Conservation (phyloP, 2,797 vertebrate species). For the Acanthiza pusilla region DNA sequence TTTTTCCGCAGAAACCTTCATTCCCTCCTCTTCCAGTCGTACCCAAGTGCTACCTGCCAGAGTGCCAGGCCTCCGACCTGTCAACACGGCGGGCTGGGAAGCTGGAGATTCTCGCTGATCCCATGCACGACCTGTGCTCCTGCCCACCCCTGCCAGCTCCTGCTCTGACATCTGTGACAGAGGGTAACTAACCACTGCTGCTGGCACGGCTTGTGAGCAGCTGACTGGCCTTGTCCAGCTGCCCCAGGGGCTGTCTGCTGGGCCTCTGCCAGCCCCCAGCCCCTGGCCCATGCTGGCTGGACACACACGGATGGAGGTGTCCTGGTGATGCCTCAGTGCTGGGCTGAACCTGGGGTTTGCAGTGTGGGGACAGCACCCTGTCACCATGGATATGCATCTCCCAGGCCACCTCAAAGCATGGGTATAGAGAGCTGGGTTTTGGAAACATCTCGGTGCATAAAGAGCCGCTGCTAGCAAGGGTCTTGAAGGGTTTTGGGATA, state of each 20-base stretch:
- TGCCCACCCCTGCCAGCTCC: neutral
- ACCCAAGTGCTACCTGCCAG: neutral
- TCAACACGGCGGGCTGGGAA: neutral
- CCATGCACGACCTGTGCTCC: neutral
- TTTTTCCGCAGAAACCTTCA: constrained; percentile 9
- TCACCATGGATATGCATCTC: accelerated
- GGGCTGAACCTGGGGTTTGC: neutral
- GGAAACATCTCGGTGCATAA: neutral
- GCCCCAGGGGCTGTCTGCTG: neutral
- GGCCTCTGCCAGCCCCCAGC: neutral
- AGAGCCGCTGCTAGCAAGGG: neutral
- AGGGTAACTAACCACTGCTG: neutral
- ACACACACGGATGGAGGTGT: accelerated
- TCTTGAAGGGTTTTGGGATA: neutral
- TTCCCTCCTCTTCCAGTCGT: neutral
- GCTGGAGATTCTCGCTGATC: neutral
- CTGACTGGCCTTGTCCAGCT: neutral
- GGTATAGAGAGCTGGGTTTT: neutral
- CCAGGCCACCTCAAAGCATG: neutral
- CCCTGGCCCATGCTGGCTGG: neutral
- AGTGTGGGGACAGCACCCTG: neutral
- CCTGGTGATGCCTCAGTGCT: accelerated
- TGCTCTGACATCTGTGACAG: neutral
- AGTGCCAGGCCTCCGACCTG: neutral
- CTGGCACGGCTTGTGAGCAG: accelerated